Conservation (phyloP, 2,113 vertebrate genomes). For the Crotalus tigris region DNA sequence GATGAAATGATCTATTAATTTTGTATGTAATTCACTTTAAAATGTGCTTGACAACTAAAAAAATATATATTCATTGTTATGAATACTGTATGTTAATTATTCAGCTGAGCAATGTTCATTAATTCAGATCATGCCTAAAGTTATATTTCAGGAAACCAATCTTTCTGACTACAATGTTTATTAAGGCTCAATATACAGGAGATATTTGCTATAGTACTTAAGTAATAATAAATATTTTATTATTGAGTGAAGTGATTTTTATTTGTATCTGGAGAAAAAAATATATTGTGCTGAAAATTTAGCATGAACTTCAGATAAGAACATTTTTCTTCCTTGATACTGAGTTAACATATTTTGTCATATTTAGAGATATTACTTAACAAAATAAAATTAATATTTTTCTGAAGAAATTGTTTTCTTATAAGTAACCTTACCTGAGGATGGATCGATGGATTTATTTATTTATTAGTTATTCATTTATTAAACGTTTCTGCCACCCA, state of each 20-base stretch:
- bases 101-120: not conserved
- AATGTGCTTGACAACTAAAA: not conserved
- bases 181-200: not conserved
- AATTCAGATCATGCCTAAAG: not conserved
- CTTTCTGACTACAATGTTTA: not conserved
- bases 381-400: not conserved
- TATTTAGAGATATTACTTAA: not conserved
- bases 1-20: not conserved
- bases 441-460: not conserved
- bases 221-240: not conserved
- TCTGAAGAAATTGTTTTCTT: not conserved
- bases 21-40: not conserved
- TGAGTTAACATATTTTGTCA: not conserved
- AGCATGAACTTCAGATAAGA: not conserved
- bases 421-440: not conserved
- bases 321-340: not conserved
- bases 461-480: not conserved
- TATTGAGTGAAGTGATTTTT: not conserved
- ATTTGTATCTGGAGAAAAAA: not conserved
- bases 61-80: not conserved
- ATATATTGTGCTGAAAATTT: not conserved
- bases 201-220: fast-evolving
- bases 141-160: not conserved
- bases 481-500: not conserved
- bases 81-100: not conserved